Base-by-base conservation (phyloP, 1,140 invertebrate genomes). In the Saccostrea echinata region DNA sequence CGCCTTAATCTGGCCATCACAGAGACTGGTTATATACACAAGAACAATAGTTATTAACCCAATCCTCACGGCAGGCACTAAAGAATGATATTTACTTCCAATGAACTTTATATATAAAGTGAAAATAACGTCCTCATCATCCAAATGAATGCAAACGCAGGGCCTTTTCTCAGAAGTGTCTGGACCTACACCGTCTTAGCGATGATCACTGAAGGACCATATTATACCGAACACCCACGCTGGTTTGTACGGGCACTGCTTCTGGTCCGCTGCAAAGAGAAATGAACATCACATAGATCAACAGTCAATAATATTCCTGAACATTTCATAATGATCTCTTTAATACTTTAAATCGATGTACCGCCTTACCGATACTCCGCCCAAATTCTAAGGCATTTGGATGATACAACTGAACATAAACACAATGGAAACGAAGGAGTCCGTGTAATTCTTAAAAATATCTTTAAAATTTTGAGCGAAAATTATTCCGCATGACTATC, bases 271-370 rank as follows among this genome's bases (percentile, higher is more conserved):
- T 76, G 16, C 68, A 76, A 76, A 2, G 68, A 30, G 68, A 76
- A 76, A 33, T 76, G 68, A 76, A 76, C 68, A 76, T 76, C 68
- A 76, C 68, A 30, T 76, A 76, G 68, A 76, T 76, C 68, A 76
- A 76, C 68, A 76, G 68, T 76, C 68, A 76, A 76, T 76, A 76
- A 76, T 76, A 76, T 76, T 76, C 68, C 68, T 30, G 27, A 76
- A 76, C 68, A 76, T 76, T 76, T 76, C 68, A 76, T 76, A 76
- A 76, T 76, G 68, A 76, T 76, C 68, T 76, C 68, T 76, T 76
- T 76, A 76, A 76, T 76, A 76, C 68, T 76, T 76, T 76, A 76
- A 76, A 76, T 76, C 68, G 68, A 76, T 76, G 68, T 76, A 33
- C 68, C 68, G 68, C 68, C 68, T 76, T 27, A 76, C 68, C 68